Evolutionary conservation across 2,888 invertebrate species (phyloP), one percentile per base, ranked within the genome.

Genomic region (Scaptomyza polygonia): DNA sequence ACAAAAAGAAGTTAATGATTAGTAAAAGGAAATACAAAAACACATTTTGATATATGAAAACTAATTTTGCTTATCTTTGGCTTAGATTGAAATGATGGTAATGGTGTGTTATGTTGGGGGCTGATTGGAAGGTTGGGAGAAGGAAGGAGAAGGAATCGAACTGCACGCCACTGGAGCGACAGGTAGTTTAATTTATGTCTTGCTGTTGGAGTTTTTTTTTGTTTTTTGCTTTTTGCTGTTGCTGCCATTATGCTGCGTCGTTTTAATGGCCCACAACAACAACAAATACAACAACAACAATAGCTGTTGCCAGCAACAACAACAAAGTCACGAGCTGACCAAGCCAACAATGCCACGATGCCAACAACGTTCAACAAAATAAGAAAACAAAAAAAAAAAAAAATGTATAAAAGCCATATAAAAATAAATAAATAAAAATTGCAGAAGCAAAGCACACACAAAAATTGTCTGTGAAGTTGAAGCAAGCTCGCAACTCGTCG

Each of bases 121-220:
- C 14, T 2, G 2, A 16, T 11, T 25, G 2, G 3, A n/a, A n/a
- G n/a, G 18, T 9, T 27, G 14, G 0, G n/a, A 6, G 25, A 25
- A 4, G 18, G 30, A 43, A 5, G 1, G 4, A 5, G 11, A 27
- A 47, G 11, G 8, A 12, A 55, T 5, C 16, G 14, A 43, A 18
- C 49, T 54, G 71, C 70, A 72, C 64, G 70, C 73, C 69, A 68
- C 62, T 76, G 71, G 82, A 74, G 88, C 84, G 86, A 87, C 86
- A 89, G 89, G 89, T 89, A 89, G 87, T 89, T 89, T 83, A 88
- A 89, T 89, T 88, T 88, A 88, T 89, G 88, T 85, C 77, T 57
- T 67, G 71, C 55, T 71, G 55, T 45, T 71, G 56, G 51, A 73
- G 62, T 39, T 45, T 30, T 45, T 58, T 25, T 40, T 56, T 27